A percentile compares a stretch with the other conserved stretches of the same genome.
Evolutionary conservation across 1,140 invertebrate genomes (phyloP).

Genomic region (Danaus melanippus): DNA sequence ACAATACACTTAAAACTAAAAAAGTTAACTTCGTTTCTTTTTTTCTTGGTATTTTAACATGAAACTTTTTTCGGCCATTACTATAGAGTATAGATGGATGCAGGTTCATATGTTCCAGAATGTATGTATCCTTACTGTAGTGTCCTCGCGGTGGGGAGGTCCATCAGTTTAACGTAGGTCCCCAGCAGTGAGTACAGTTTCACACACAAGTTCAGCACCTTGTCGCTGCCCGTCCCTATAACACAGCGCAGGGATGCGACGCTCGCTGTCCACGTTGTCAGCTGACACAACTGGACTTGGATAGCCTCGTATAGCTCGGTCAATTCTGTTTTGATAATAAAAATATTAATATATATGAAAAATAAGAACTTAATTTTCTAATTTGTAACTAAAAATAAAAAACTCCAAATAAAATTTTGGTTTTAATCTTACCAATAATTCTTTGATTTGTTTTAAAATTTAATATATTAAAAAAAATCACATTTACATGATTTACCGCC

Average conservation of each 20-base stretch:
- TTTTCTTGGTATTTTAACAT: too few relatives aligned
- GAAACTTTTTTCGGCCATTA: too few relatives aligned
- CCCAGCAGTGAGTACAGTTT: constrained; percentile 37
- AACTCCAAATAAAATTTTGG: background rate
- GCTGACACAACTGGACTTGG: constrained; percentile 37
- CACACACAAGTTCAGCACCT: constrained; percentile 25
- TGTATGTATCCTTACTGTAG: constrained; percentile 14
- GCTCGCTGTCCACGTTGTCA: constrained; percentile 19
- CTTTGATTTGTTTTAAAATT: constrained; percentile 11
- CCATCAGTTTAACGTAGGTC: constrained; percentile 27
- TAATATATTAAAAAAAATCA: too few relatives aligned
- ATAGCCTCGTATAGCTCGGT: constrained; percentile 35
- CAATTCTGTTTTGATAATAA: constrained; percentile 28
- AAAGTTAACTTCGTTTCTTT: background rate
- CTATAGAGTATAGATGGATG: too few relatives aligned
- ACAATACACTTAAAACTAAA: background rate
- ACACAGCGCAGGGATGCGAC: constrained; percentile 27
- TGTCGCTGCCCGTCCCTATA: constrained; percentile 32
- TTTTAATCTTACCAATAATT: constrained; percentile 10
- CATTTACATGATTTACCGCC: too few relatives aligned
- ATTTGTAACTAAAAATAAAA: background rate
- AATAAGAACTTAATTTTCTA: constrained; percentile 1
- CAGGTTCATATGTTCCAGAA: too few relatives aligned
- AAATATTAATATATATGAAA: background rate
- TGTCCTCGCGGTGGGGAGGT: constrained; percentile 12